Percentiles rank a stretch among this genome's conserved stretches.
These are phyloP conservation scores for Bedellia somnulentella DNA, from an alignment of 2,888 invertebrate species.

Conservation along the genomic window DNA sequence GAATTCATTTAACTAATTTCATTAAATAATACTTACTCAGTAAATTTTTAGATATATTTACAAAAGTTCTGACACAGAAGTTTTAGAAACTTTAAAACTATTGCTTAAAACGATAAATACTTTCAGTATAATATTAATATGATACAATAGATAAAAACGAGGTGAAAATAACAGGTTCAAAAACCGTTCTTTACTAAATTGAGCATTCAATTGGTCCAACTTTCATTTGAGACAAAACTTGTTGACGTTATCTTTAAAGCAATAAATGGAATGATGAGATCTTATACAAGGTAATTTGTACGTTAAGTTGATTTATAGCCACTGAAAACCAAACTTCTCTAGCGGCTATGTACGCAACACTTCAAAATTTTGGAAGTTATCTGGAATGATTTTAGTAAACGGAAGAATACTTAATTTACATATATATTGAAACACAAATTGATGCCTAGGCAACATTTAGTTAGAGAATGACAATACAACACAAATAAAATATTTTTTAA, in stretches of 20 bases:
- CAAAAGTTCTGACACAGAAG: too few relatives aligned
- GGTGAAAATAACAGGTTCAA: not conserved
- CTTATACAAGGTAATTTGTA: too few relatives aligned
- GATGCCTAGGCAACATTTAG: constrained; percentile 18
- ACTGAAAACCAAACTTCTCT: too few relatives aligned
- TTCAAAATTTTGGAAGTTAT: too few relatives aligned
- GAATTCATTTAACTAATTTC: constrained; percentile 15
- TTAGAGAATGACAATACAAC: not conserved
- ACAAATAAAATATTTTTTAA: too few relatives aligned
- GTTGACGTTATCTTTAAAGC: constrained; percentile 27
- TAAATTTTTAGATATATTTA: too few relatives aligned
- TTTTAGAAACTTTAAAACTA: too few relatives aligned
- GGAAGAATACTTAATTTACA: constrained; percentile 23
- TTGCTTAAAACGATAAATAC: too few relatives aligned
- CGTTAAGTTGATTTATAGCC: too few relatives aligned
- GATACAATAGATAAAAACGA: constrained; percentile 23
- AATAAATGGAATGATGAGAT: constrained; percentile 54
- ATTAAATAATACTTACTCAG: too few relatives aligned
- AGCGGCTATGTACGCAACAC: too few relatives aligned
- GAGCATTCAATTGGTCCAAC: constrained; percentile 35
- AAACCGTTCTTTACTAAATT: constrained; percentile 20
- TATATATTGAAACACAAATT: constrained; percentile 20
- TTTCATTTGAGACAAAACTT: constrained; percentile 15
- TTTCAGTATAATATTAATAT: constrained; percentile 8
- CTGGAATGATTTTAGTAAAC: constrained; percentile 41